phyloP scores from a whole-genome alignment of 2,113 vertebrate species.

The Theristicus caerulescens region DNA sequence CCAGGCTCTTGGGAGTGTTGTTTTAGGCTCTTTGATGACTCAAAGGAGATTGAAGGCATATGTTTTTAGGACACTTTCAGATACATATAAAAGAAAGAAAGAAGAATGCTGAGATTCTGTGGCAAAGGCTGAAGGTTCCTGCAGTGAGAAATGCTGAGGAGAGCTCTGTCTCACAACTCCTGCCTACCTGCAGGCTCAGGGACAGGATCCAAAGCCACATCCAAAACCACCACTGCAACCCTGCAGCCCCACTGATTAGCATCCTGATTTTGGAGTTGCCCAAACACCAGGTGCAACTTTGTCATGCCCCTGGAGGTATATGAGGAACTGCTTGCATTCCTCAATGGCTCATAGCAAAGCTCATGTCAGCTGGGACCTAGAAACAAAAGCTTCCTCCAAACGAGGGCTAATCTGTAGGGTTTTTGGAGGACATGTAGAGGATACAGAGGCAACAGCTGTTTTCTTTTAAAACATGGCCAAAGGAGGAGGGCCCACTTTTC shows the following conservation, averaged over 20 bases:
- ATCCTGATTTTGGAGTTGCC: not conserved
- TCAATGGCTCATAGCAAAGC: not conserved
- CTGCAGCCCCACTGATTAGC: not conserved
- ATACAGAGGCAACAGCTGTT: not conserved
- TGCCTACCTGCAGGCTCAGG: not conserved
- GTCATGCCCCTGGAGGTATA: not conserved
- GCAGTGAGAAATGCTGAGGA: not conserved
- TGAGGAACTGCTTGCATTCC: not conserved
- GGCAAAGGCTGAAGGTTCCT: not conserved
- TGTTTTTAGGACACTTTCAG: not conserved
- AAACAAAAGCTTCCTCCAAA: not conserved
- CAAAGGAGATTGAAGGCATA: not conserved
- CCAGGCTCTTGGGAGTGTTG: not conserved
- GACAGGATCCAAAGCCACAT: not conserved
- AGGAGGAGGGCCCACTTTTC: not conserved
- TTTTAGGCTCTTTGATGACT: conserved; percentile 5
- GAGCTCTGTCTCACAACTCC: not conserved
- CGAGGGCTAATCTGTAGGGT: fast-evolving
- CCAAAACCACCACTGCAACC: not conserved
- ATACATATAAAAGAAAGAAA: not conserved
- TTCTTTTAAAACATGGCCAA: not conserved
- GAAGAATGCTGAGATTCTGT: not conserved
- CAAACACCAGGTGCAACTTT: not conserved
- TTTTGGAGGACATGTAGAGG: not conserved
- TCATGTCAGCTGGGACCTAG: not conserved